A percentile compares a stretch with the other conserved stretches of the same genome.
These are phyloP conservation scores for Odontocerum albicorne DNA, from an alignment of 2,888 invertebrate genomes.

Conservation along the genomic window DNA sequence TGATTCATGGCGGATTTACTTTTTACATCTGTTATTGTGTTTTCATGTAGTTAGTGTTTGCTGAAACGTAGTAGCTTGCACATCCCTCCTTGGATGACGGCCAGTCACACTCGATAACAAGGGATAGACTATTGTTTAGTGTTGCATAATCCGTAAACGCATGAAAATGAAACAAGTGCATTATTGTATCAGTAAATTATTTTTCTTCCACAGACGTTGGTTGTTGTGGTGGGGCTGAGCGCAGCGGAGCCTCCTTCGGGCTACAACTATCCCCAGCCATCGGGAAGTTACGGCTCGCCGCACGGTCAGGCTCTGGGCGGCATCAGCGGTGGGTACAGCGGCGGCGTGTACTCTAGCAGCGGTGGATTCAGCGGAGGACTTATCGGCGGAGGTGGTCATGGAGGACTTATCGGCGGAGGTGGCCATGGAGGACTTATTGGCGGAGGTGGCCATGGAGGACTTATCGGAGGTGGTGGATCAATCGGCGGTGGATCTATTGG, in stretches of 20 bases:
- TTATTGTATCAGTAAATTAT: no score
- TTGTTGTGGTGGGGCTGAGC: conserved; percentile 43
- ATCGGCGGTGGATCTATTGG: conserved; percentile 38
- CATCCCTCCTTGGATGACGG: no score
- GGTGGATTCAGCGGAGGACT: conserved; percentile 38
- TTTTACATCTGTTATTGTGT: no score
- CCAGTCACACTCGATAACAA: no score
- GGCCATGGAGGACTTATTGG: conserved; percentile 35
- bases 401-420: conserved; percentile 37
- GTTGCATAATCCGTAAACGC: no score
- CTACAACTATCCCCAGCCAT: conserved; percentile 51
- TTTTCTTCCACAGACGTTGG: conserved; percentile 45
- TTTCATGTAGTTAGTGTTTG: no score
- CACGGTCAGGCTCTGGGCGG: conserved; percentile 40
- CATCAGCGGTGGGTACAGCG: conserved; percentile 34
- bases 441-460: conserved; percentile 40
- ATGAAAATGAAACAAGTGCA: no score
- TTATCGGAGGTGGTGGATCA: conserved; percentile 36
- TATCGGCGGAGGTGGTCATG: conserved; percentile 40
- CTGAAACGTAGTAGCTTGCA: no score
- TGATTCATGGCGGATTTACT: no score
- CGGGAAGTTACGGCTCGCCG: conserved; percentile 44
- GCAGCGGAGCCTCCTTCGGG: conserved; percentile 54
- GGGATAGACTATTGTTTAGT: no score
- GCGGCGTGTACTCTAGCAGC: conserved; percentile 32